Evolutionary conservation across 1,140 invertebrate species (phyloP).

Genomic region (Holcopasites calliopsidis): DNA sequence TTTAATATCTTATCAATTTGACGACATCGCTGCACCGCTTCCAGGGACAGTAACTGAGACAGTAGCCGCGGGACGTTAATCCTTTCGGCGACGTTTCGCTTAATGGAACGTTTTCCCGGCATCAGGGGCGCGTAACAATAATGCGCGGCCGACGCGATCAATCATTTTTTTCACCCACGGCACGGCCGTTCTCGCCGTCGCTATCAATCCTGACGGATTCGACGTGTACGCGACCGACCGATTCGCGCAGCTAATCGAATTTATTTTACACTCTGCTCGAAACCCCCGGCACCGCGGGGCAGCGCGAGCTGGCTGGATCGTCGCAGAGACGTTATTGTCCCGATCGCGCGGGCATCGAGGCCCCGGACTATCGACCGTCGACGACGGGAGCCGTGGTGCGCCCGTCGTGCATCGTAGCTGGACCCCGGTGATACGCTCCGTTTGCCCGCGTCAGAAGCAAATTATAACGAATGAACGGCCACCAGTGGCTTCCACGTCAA

Average conservation of each 20-base stretch:
- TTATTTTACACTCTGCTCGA: conserved; percentile 63
- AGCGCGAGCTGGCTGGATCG: not conserved
- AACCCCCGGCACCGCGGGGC: conserved; percentile 46
- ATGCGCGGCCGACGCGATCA: conserved; percentile 56
- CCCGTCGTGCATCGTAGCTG: conserved; percentile 1
- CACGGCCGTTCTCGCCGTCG: conserved; percentile 44
- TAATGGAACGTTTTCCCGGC: conserved; percentile 54
- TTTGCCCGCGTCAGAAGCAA: conserved; percentile 52
- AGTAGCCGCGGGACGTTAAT: conserved; percentile 47
- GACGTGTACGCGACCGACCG: conserved; percentile 49
- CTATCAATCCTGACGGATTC: conserved; percentile 64
- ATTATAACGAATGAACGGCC: conserved; percentile 58
- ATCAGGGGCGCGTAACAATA: conserved; percentile 52
- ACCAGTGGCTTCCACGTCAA: conserved; percentile 39
- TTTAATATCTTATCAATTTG: too few species aligned
- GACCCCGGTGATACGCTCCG: conserved; percentile 25
- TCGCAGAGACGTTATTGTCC: conserved; percentile 18
- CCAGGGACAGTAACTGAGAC: not conserved
- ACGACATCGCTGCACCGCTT: too few species aligned
- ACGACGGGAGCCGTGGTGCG: not conserved
- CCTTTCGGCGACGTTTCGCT: conserved; percentile 48
- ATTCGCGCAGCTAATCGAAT: conserved; percentile 60
- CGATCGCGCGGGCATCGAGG: conserved; percentile 20
- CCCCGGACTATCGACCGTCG: conserved; percentile 6
- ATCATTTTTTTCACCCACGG: conserved; percentile 59